Base-by-base conservation (phyloP, 1,140 invertebrate species). In the Drosophila pachea region DNA sequence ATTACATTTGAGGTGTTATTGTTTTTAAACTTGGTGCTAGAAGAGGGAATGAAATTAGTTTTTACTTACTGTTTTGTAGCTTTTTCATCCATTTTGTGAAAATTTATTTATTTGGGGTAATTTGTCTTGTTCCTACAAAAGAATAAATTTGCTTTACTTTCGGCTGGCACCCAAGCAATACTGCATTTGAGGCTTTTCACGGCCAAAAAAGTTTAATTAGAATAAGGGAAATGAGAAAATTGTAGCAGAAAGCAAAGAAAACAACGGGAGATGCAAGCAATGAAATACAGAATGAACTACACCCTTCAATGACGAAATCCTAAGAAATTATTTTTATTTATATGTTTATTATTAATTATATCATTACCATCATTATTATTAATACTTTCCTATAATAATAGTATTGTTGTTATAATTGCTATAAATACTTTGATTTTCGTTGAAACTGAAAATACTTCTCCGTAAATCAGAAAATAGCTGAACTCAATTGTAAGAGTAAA, bases 31-130 rank as follows among this genome's bases (percentile, higher is more conserved):
- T 22, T 22, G 22, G 22, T 3, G 67, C 35, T 36, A 62, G 70
- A 54, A 66, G 67, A 56, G 32, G 14, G 56, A 88, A 82, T 70
- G 62, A 70, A 86, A 88, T 88, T 68, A 81, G 74, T 78, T 86
- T 88, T 86, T 88, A 88, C 86, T 88, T 88, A 88, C 88, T 88
- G 86, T 88, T 88, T 82, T 87, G 70, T 86, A 78, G 64, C 77
- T 76, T 69, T 71, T 79, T 77, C 54, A 64, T 48, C 60, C 47
- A 82, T 81, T 86, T 88, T 88, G 88, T 88, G 86, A 88, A 88
- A 88, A 88, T 88, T 88, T 88, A 88, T 88, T 88, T 88, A 88
- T 88, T 88, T 88, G 71, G 73, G 73, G 86, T 88, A 88, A 88
- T 88, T 88, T 88, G 88, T 88, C 86, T 88, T 88, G 86, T 87